phyloP scores from a whole-genome alignment of 2,797 vertebrate species.

The Taeniopygia guttata region DNA sequence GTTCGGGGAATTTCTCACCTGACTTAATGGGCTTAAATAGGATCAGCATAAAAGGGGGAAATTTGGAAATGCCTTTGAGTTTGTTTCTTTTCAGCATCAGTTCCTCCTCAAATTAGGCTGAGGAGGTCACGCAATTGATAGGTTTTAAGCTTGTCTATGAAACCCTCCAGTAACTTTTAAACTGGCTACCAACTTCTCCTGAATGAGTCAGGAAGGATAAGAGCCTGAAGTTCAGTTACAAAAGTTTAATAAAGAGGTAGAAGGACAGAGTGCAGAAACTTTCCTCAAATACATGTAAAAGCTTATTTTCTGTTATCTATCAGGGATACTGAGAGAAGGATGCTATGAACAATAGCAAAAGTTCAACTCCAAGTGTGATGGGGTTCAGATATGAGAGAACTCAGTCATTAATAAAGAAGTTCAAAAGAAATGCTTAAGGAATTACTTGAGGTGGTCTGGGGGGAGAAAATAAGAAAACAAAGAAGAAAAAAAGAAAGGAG shows the following conservation, averaged over 20 bases:
- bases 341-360: not conserved
- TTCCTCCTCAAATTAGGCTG: not conserved
- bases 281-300: not conserved
- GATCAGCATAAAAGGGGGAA: not conserved
- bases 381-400: not conserved
- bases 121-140: not conserved
- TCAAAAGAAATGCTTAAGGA: not conserved
- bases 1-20: slow-evolving; percentile 28
- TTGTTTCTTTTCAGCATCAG: not conserved
- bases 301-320: not conserved
- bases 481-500: not conserved
- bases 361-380: not conserved
- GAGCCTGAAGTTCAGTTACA: not conserved
- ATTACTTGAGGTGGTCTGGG: not conserved
- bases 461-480: not conserved
- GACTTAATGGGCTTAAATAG: slow-evolving; percentile 15
- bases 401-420: not conserved
- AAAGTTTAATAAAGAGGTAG: not conserved
- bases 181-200: not conserved
- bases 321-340: not conserved
- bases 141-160: not conserved
- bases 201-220: not conserved
- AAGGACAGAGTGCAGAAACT: not conserved
- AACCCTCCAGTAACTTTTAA: not conserved
- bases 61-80: not conserved